These are phyloP conservation scores for Chloebia gouldiae DNA, from an alignment of 2,113 vertebrate genomes.

Conservation along the genomic window DNA sequence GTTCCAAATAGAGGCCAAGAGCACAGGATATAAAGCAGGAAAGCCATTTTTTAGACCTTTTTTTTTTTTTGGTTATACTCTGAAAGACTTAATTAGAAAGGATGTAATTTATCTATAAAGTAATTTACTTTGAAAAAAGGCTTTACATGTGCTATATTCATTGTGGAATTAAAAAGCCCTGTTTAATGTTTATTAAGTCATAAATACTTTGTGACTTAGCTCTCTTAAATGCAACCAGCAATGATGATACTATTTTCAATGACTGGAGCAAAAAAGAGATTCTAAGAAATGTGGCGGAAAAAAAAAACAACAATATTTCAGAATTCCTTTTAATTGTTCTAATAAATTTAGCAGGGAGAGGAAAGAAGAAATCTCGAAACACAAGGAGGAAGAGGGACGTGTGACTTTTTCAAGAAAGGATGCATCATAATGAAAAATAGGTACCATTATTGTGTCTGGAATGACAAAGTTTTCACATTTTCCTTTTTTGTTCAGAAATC, in stretches of 20 bases:
- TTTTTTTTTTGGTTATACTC: neutral
- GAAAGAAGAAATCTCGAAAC: neutral
- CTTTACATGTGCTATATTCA: neutral
- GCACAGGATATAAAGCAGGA: neutral
- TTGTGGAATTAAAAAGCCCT: neutral
- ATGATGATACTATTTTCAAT: neutral
- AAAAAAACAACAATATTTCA: neutral
- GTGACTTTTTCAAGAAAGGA: neutral
- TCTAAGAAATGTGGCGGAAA: neutral
- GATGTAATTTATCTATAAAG: neutral
- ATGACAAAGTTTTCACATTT: neutral
- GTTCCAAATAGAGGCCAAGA: neutral
- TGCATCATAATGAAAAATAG: neutral
- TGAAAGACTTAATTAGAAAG: neutral
- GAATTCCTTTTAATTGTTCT: neutral
- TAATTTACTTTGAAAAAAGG: neutral
- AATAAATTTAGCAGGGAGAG: neutral
- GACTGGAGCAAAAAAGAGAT: neutral
- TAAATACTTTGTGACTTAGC: neutral
- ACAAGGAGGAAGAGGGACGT: neutral
- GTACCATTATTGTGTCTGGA: neutral
- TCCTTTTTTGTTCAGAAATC: neutral
- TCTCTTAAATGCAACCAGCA: neutral
- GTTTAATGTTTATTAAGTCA: neutral
- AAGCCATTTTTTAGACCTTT: accelerated